Conservation (phyloP, 2,797 vertebrate genomes). For the Knipowitschia caucasica region DNA sequence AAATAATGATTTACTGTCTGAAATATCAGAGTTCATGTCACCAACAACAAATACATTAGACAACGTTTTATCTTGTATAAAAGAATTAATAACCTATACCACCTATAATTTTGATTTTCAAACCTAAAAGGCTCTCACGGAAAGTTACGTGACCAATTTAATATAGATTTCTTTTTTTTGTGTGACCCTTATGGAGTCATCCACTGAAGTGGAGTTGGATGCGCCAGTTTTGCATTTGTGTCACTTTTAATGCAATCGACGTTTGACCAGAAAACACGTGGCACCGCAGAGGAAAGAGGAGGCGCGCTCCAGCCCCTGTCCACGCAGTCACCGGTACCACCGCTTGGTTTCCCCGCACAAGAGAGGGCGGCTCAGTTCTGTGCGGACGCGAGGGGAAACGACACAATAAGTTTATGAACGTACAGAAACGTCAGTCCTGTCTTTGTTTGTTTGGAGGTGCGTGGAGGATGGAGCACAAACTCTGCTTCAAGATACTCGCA, state of each 20-base stretch:
- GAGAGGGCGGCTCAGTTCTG: not conserved
- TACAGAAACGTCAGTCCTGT: not conserved
- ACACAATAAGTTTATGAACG: not conserved
- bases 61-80: too few relatives aligned
- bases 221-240: too few relatives aligned
- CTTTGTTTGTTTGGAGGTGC: constrained; percentile 8
- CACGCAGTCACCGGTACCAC: constrained; percentile 45
- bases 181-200: too few relatives aligned
- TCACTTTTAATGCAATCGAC: constrained; percentile 24
- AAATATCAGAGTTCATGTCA: too few relatives aligned
- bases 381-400: not conserved
- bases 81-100: too few relatives aligned
- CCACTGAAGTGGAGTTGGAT: too few relatives aligned
- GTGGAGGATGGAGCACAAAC: constrained; percentile 61
- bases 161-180: too few relatives aligned
- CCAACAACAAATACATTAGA: too few relatives aligned
- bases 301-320: constrained; percentile 25
- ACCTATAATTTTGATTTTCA: too few relatives aligned
- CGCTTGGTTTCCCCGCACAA: constrained; percentile 2
- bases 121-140: too few relatives aligned
- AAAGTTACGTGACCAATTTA: too few relatives aligned
- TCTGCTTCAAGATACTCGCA: constrained; percentile 47
- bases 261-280: constrained; percentile 67
- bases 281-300: constrained; percentile 48
- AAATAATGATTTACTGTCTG: too few relatives aligned